These are phyloP conservation scores for Zingel zingel DNA, from an alignment of 2,113 vertebrate genomes.

Conservation along the genomic window DNA sequence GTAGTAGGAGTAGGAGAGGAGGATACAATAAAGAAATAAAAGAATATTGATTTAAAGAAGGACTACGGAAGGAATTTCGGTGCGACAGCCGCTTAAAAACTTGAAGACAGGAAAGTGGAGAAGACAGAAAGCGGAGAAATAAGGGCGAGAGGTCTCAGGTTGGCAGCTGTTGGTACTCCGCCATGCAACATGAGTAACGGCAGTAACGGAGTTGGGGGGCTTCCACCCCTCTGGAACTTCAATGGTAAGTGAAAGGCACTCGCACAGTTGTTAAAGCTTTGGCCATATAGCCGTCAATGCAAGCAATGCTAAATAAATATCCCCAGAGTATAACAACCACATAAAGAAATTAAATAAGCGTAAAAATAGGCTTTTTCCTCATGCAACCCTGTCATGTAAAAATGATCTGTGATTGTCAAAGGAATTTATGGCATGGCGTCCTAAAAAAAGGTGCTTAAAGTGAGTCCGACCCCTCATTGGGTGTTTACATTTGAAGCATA, in stretches of 20 bases:
- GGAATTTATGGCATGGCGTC: too few relatives aligned
- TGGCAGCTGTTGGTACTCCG: neutral
- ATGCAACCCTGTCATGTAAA: too few relatives aligned
- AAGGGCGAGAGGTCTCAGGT: neutral
- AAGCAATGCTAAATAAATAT: too few relatives aligned
- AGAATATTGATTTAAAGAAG: neutral
- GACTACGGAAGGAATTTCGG: constrained; percentile 3
- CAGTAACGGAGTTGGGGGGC: constrained; percentile 55
- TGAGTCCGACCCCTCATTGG: neutral
- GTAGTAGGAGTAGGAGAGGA: neutral
- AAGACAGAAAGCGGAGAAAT: neutral
- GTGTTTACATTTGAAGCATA: neutral
- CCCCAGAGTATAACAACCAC: neutral
- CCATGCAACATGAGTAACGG: constrained; percentile 74
- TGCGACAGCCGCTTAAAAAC: constrained; percentile 13
- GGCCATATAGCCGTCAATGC: too few relatives aligned
- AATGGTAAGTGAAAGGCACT: constrained; percentile 61
- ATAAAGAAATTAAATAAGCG: neutral
- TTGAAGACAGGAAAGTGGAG: constrained; percentile 17
- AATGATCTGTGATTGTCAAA: neutral
- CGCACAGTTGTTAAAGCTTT: too few relatives aligned
- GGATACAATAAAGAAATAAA: neutral
- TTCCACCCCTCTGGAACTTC: constrained; percentile 67
- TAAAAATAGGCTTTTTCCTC: neutral
- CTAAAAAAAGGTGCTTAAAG: neutral